Evolutionary conservation across 2,888 invertebrate genomes (phyloP).

Genomic region (Orthosia gracilis): DNA sequence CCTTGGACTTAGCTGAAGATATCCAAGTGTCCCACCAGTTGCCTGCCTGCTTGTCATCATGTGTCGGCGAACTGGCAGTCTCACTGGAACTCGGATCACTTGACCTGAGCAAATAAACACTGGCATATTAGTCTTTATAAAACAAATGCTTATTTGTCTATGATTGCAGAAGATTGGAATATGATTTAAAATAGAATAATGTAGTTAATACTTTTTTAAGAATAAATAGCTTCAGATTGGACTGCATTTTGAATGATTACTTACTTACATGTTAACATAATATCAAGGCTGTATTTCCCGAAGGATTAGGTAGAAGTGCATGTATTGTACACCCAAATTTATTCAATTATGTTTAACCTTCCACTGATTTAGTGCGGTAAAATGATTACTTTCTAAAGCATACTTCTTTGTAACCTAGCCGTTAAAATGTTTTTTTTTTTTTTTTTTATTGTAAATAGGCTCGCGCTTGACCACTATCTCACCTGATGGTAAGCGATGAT

Average conservation of each 20-base stretch:
- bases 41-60: slow-evolving; percentile 78
- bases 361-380: too few species aligned
- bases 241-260: neutral
- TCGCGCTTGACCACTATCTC: too few species aligned
- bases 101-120: slow-evolving; percentile 65
- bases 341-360: too few species aligned
- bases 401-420: too few species aligned
- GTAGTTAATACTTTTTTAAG: neutral
- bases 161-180: neutral
- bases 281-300: too few species aligned
- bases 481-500: too few species aligned
- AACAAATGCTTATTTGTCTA: neutral
- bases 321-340: too few species aligned
- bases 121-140: neutral
- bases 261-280: too few species aligned
- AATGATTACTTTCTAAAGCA: too few species aligned
- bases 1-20: slow-evolving; percentile 91
- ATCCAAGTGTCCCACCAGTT: slow-evolving; percentile 92
- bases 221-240: neutral
- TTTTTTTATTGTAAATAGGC: too few species aligned
- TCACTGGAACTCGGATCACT: slow-evolving; percentile 79
- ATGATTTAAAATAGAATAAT: neutral
- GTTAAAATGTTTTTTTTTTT: too few species aligned
- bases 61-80: slow-evolving; percentile 71
- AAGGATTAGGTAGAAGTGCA: too few species aligned